Conservation (phyloP, 2,113 vertebrate genomes). For the Nycticebus coucang region DNA sequence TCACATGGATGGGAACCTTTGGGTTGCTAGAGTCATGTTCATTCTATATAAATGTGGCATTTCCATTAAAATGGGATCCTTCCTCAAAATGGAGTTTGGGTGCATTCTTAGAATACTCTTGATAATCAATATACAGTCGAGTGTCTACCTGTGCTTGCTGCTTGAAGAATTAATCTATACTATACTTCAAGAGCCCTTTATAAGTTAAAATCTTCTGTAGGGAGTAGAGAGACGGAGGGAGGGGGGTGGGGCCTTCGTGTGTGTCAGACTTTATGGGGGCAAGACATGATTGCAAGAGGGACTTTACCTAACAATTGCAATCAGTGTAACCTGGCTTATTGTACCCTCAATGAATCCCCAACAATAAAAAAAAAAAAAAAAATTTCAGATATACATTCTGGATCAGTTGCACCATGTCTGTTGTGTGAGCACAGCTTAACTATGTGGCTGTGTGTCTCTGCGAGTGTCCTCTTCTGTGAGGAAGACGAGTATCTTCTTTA, state of each 20-base stretch:
- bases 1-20: not conserved
- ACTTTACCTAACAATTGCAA: too few relatives aligned
- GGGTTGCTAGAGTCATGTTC: not conserved
- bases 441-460: not conserved
- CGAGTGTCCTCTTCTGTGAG: not conserved
- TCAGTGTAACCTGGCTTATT: too few relatives aligned
- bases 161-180: not conserved
- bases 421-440: not conserved
- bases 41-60: slow-evolving; percentile 23
- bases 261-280: too few relatives aligned
- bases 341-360: too few relatives aligned
- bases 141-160: not conserved
- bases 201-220: not conserved
- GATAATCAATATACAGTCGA: not conserved
- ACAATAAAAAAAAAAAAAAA: too few relatives aligned
- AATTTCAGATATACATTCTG: not conserved
- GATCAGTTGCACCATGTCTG: not conserved
- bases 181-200: not conserved
- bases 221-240: too few relatives aligned
- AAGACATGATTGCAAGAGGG: too few relatives aligned
- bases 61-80: slow-evolving; percentile 43
- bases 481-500: not conserved
- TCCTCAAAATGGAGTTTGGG: not conserved
- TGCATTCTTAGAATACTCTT: not conserved
- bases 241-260: too few relatives aligned